Conservation (phyloP, 2,797 vertebrate species). For the Telmatherina bonti region DNA sequence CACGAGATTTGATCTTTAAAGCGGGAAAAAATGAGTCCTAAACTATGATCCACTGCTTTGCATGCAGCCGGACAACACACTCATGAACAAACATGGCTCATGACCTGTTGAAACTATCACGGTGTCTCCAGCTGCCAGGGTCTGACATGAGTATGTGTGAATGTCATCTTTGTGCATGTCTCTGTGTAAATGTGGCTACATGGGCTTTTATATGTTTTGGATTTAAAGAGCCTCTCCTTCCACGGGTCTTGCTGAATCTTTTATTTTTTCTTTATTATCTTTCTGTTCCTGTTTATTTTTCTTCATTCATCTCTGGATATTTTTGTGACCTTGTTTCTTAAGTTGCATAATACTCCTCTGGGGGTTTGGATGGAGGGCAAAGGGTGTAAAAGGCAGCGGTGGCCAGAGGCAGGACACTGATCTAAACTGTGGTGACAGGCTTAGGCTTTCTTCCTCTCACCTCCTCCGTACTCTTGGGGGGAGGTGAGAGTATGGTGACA, state of each 20-base stretch:
- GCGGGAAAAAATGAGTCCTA: constrained; percentile 41
- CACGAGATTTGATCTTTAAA: constrained; percentile 58
- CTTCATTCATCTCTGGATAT: constrained; percentile 58
- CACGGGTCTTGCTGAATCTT: too few relatives aligned
- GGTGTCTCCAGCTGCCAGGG: constrained; percentile 25
- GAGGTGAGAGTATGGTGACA: constrained; percentile 64
- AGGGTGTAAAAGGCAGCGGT: constrained; percentile 41
- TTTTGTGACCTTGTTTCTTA: constrained; percentile 64
- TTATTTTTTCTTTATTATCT: constrained; percentile 8
- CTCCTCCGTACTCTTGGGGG: constrained; percentile 61
- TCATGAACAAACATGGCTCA: neutral
- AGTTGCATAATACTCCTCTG: constrained; percentile 68
- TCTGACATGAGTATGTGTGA: constrained; percentile 19
- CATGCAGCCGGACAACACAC: constrained; percentile 1
- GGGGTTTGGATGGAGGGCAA: constrained; percentile 65
- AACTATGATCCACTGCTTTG: constrained; percentile 26
- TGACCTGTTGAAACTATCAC: constrained; percentile 20
- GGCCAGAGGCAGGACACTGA: constrained; percentile 65
- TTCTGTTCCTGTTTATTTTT: constrained; percentile 40
- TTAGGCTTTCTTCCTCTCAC: constrained; percentile 71
- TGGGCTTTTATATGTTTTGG: constrained; percentile 42
- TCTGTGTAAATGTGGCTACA: constrained; percentile 39
- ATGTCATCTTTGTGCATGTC: constrained; percentile 28
- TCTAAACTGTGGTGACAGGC: constrained; percentile 78
- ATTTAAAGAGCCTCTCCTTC: constrained; percentile 22